Percentiles rank a stretch among this genome's conserved stretches.
phyloP scores from a whole-genome alignment of 2,888 invertebrate genomes.

The Temnothorax unifasciatus region DNA sequence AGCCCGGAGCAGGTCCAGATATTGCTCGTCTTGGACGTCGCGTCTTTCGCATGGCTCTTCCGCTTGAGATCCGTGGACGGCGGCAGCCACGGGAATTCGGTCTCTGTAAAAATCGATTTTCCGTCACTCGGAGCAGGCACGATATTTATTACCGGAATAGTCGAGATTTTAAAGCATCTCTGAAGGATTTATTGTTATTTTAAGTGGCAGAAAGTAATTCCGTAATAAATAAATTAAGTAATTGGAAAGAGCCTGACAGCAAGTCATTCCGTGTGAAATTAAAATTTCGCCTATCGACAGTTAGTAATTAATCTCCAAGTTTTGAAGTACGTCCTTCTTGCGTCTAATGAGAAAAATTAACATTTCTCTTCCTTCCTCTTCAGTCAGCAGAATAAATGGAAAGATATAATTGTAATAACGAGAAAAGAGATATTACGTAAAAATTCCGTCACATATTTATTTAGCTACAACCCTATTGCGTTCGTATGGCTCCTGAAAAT shows the following conservation, averaged over 20 bases:
- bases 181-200: constrained; percentile 10
- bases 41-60: constrained; percentile 74
- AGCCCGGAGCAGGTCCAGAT: constrained; percentile 81
- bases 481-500: no score
- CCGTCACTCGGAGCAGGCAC: not conserved
- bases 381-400: no score
- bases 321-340: not conserved
- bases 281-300: not conserved
- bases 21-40: constrained; percentile 73
- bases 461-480: not conserved
- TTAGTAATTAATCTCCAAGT: not conserved
- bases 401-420: not conserved
- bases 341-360: not conserved
- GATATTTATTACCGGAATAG: not conserved
- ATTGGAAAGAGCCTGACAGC: not conserved
- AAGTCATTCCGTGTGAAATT: not conserved
- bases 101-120: constrained; percentile 56
- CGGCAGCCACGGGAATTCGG: constrained; percentile 68
- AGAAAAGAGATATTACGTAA: not conserved
- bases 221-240: not conserved
- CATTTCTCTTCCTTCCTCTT: not conserved
- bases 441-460: not conserved
- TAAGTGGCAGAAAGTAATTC: not conserved
- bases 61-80: constrained; percentile 68
- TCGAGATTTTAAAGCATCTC: not conserved